Conservation (phyloP, 1,140 invertebrate genomes). For the Heliconius hermathena region DNA sequence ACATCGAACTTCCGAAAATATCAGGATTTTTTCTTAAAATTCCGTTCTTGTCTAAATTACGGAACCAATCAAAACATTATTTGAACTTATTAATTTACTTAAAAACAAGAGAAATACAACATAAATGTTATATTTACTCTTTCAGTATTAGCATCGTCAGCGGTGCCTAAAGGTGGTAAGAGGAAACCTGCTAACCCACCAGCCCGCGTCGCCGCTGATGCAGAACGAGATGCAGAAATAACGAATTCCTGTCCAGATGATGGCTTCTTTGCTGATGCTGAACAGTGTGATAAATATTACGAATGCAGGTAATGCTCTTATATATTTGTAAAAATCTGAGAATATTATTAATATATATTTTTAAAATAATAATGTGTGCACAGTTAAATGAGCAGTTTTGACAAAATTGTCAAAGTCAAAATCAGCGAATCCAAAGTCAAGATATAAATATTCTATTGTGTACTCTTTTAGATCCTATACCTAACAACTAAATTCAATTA, state of each 20-base stretch:
- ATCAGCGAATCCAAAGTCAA: too few species aligned
- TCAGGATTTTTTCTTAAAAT: background rate
- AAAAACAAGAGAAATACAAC: too few species aligned
- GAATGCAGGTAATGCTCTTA: constrained; percentile 83
- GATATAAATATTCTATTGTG: background rate
- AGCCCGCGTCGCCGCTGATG: constrained; percentile 49
- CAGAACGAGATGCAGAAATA: constrained; percentile 69
- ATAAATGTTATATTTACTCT: constrained; percentile 2
- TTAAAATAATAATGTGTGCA: too few species aligned
- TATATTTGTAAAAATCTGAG: background rate
- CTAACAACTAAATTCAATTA: too few species aligned
- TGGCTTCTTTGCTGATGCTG: constrained; percentile 92
- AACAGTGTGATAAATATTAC: constrained; percentile 96
- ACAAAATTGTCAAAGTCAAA: too few species aligned
- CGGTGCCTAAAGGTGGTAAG: constrained; percentile 52
- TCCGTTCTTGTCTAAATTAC: too few species aligned
- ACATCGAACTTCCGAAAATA: too few species aligned
- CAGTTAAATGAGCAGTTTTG: too few species aligned
- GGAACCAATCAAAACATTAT: too few species aligned
- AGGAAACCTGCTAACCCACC: constrained; percentile 66
- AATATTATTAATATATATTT: too few species aligned
- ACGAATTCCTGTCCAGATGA: constrained; percentile 89
- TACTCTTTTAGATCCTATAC: background rate
- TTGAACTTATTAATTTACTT: too few species aligned
- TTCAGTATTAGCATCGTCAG: constrained; percentile 68